Conservation (phyloP, 2,113 vertebrate genomes). For the Neolamprologus sp. region DNA sequence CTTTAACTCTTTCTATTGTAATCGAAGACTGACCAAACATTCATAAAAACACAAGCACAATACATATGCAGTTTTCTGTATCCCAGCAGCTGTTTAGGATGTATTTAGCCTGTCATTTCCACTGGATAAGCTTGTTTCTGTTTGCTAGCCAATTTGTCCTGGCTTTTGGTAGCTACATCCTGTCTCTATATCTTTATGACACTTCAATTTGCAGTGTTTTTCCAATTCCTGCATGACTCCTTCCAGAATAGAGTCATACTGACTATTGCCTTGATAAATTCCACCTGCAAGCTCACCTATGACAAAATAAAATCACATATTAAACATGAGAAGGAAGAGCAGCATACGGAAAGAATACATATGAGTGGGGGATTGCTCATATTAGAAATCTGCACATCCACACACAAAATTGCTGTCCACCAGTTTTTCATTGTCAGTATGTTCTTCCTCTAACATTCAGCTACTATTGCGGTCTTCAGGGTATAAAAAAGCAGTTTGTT, state of each 20-base stretch:
- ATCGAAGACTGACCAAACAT: background rate
- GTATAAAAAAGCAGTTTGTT: background rate
- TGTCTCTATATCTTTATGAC: conserved; percentile 45
- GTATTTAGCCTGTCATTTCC: conserved; percentile 13
- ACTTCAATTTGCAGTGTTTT: conserved; percentile 25
- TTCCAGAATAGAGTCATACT: background rate
- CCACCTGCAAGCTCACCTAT: background rate
- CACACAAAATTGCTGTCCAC: background rate
- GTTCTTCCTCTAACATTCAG: background rate
- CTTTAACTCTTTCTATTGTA: background rate
- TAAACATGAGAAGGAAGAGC: background rate
- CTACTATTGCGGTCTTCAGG: background rate
- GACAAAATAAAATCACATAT: background rate
- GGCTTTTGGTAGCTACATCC: conserved; percentile 5
- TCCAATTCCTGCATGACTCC: background rate
- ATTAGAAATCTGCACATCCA: background rate
- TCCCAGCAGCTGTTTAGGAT: conserved; percentile 36
- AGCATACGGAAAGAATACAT: background rate
- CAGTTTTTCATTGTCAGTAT: background rate
- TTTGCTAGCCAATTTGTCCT: conserved; percentile 23
- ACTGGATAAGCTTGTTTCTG: conserved; percentile 27
- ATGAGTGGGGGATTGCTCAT: background rate
- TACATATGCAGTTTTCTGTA: background rate
- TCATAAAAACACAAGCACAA: background rate
- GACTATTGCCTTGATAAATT: background rate